Base-by-base conservation (phyloP, 2,113 vertebrate genomes). In the Mesitornis unicolor region DNA sequence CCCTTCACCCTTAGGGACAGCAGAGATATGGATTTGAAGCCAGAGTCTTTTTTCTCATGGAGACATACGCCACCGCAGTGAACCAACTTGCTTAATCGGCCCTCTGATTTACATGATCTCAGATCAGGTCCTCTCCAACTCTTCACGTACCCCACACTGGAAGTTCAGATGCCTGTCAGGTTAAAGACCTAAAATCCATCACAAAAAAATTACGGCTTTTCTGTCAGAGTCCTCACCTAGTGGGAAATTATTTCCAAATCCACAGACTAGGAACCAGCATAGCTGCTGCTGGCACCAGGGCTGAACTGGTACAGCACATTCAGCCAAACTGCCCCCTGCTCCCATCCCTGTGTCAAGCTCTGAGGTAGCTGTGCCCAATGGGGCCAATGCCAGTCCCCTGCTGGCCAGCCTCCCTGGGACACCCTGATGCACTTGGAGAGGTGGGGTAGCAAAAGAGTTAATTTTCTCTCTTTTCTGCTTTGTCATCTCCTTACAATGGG, bases 391-490 rank as follows among this genome's bases (percentile, higher is more conserved):
- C 53, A 75, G 77, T 22, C 10, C 50, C 24, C 15, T 2, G 1
- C 69, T 0, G 0, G 36, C 45, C 45, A 93, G 22, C 43, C 14
- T 60, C 28, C 13, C 7, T 0, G 0, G 7, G 12, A 67, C 0
- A 4, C 12, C 13, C 16, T 2, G 4, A 20, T 2, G 7, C 3
- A 10, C 10, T 9, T 43, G 50, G 36, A 63, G 22, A 57, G 40
- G 10, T 16, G 9, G 4, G 14, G 28, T 92, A 5, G 25, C 88
- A 9, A 85, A 90, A 33, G 5, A 65, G 83, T 38, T 40, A 3
- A 48, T 65, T 43, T 45, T 29, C 4, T 59, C 25, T 74, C 0
- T 0, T 13, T 95, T 61, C 48, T 65, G 24, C 48, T 63, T 48
- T 90, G 7, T 73, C 19, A 24, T 91, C 10, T 56, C 25, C 48